Evolutionary conservation across 2,113 vertebrate genomes (phyloP).

Genomic region (Phoenicopterus ruber): DNA sequence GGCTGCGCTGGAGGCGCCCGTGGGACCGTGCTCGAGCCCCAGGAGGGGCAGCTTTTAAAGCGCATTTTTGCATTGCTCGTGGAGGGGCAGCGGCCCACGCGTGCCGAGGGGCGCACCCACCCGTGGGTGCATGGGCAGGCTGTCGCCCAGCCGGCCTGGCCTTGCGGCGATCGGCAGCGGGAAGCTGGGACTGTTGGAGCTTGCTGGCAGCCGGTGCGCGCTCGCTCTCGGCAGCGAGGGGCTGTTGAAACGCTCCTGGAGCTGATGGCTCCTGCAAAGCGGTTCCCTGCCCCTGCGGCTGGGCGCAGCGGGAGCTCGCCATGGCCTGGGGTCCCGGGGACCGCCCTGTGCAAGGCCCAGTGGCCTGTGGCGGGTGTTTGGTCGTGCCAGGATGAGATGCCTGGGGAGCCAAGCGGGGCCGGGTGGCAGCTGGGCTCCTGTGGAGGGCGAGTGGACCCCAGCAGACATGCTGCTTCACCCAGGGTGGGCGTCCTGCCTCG

Average conservation of each 20-base stretch:
- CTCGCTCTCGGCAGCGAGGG: neutral
- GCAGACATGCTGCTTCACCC: neutral
- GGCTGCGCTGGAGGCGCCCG: too few species aligned
- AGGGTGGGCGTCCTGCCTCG: accelerated
- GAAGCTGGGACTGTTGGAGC: neutral
- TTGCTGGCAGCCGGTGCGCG: accelerated
- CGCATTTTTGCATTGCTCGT: neutral
- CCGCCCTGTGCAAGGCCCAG: neutral
- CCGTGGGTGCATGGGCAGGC: accelerated
- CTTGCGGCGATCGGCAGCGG: accelerated
- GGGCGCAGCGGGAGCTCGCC: neutral
- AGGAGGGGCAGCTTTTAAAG: accelerated
- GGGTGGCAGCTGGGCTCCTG: neutral
- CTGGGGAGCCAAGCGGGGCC: accelerated
- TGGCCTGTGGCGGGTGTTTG: too few species aligned
- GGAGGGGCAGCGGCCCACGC: accelerated
- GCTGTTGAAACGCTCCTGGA: neutral
- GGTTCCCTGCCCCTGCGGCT: too few species aligned
- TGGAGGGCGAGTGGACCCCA: too few species aligned
- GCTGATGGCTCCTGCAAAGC: accelerated
- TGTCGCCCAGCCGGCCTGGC: accelerated
- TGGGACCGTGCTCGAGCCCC: accelerated
- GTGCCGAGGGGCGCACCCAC: neutral
- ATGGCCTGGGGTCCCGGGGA: too few species aligned
- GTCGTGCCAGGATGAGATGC: neutral